A percentile compares a stretch with the other conserved stretches of the same genome.
Evolutionary conservation across 1,140 invertebrate genomes (phyloP).

Genomic region (Charaxes varanes): DNA sequence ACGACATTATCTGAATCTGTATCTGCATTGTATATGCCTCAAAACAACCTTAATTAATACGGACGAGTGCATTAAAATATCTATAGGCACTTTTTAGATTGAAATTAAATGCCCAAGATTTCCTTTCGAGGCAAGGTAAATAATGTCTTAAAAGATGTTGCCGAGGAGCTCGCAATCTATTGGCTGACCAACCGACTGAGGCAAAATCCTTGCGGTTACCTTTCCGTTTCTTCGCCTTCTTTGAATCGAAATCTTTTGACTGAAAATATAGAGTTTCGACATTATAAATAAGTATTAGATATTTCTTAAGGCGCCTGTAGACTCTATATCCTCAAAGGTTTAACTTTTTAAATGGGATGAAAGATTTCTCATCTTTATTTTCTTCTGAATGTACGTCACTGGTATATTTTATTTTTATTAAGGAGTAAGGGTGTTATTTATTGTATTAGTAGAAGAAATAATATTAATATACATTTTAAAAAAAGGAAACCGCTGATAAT

Average conservation of each 20-base stretch:
- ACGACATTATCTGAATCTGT: no score
- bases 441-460: no score
- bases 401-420: no score
- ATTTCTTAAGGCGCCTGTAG: slow-evolving; percentile 14
- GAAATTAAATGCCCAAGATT: slow-evolving; percentile 6
- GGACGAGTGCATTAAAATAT: no score
- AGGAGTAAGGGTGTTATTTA: no score
- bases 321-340: background rate
- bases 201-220: slow-evolving; percentile 38
- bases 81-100: background rate
- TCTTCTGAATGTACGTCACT: no score
- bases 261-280: slow-evolving; percentile 21
- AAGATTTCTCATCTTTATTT: no score
- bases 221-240: slow-evolving; percentile 34
- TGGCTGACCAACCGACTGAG: slow-evolving; percentile 29
- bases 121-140: slow-evolving; percentile 8
- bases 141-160: slow-evolving; percentile 13
- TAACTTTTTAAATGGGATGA: no score
- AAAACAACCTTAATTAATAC: background rate
- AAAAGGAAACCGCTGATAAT: no score
- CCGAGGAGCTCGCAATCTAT: slow-evolving; percentile 26
- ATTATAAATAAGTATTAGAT: slow-evolving; percentile 17
- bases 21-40: no score
- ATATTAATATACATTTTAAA: no score
- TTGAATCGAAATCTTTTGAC: slow-evolving; percentile 30